A percentile compares a stretch with the other conserved stretches of the same genome.
These are phyloP conservation scores for Eubasilissa splendida DNA, from an alignment of 2,888 invertebrate species.

Conservation along the genomic window DNA sequence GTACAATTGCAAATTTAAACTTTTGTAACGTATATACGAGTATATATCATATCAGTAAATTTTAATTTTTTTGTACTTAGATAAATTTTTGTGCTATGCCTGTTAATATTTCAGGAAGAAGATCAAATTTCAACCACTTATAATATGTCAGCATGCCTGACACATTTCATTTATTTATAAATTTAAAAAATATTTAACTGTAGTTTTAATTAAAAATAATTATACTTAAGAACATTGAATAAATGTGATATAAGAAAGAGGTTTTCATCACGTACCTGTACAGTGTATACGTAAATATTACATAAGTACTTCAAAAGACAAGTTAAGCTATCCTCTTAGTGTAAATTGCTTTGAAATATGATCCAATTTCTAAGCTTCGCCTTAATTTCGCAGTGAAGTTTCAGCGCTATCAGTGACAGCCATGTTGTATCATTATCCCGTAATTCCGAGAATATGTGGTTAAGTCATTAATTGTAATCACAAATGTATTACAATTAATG, in stretches of 20 bases:
- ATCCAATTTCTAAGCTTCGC: conserved; percentile 14
- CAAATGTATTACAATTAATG: conserved; percentile 8
- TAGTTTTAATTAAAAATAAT: background rate
- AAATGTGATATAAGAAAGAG: background rate
- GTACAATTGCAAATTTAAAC: no score
- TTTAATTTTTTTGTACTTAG: no score
- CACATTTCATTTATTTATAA: no score
- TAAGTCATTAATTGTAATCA: conserved; percentile 23
- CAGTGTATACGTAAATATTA: background rate
- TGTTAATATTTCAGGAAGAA: no score
- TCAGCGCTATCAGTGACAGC: conserved; percentile 20
- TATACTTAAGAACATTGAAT: background rate
- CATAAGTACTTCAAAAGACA: conserved; percentile 2
- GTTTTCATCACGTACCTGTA: background rate
- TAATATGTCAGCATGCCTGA: no score
- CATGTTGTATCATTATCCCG: conserved; percentile 16
- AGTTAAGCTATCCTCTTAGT: background rate
- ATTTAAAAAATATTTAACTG: no score
- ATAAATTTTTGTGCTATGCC: no score
- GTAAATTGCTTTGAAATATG: conserved; percentile 30
- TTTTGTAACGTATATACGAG: no score
- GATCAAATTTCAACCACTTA: no score
- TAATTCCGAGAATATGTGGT: conserved; percentile 8
- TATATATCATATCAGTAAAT: no score
- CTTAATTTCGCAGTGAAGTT: conserved; percentile 17